A percentile compares a stretch with the other conserved stretches of the same genome.
Evolutionary conservation across 2,797 vertebrate species (phyloP).

Genomic region (Phoxinus dragarum): DNA sequence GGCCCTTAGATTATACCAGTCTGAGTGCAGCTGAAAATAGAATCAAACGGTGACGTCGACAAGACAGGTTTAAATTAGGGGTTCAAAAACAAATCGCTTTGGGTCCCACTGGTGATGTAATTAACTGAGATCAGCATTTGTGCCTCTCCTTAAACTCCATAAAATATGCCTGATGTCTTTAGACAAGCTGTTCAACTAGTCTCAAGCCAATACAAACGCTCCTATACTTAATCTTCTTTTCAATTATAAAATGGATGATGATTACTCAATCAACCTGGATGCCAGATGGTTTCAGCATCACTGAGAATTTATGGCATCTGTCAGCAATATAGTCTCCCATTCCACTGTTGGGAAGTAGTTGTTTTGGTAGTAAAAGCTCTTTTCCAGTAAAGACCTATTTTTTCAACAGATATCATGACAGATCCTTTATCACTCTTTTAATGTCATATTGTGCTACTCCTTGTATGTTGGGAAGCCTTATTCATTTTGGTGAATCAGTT

Average conservation of each 20-base stretch:
- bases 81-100: conserved; percentile 27
- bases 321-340: conserved; percentile 23
- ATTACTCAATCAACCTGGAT: conserved; percentile 22
- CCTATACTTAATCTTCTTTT: conserved; percentile 33
- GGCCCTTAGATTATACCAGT: conserved; percentile 54
- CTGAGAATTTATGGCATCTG: conserved; percentile 36
- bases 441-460: background rate
- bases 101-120: conserved; percentile 35
- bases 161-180: conserved; percentile 30
- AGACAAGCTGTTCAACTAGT: conserved; percentile 20
- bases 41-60: conserved; percentile 47
- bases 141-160: conserved; percentile 18
- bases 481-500: background rate
- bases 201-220: conserved; percentile 20
- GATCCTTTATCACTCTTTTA: background rate
- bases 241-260: conserved; percentile 31
- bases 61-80: conserved; percentile 34
- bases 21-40: conserved; percentile 52
- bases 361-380: background rate
- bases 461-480: background rate
- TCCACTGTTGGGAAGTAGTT: background rate
- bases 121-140: conserved; percentile 31
- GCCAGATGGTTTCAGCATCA: conserved; percentile 36
- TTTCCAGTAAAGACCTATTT: background rate
- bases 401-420: background rate